Conservation (phyloP, 2,797 vertebrate genomes). For the Pangasius krempfi region DNA sequence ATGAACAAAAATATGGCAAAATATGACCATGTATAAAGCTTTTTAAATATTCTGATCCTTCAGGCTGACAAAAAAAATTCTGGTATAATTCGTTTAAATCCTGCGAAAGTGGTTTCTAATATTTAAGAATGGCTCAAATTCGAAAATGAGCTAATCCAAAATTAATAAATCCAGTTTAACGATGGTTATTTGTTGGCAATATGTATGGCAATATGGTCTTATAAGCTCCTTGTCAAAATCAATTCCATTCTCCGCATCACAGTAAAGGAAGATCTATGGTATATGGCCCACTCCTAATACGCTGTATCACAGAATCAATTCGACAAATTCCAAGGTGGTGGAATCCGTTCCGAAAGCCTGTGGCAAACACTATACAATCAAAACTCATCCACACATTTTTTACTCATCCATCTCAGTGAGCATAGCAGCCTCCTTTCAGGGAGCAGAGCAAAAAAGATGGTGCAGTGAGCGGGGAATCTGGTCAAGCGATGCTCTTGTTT, state of each 20-base stretch:
- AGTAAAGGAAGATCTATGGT: slow-evolving; percentile 27
- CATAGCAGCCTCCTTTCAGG: slow-evolving; percentile 18
- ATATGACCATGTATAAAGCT: background rate
- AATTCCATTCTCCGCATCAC: slow-evolving; percentile 5
- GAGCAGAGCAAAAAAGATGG: slow-evolving; percentile 13
- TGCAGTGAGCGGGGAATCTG: slow-evolving; percentile 26
- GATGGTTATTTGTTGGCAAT: background rate
- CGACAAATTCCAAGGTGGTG: slow-evolving; percentile 6
- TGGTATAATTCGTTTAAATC: background rate
- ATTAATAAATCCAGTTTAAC: slow-evolving; percentile 3
- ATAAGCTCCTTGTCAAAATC: slow-evolving; percentile 18
- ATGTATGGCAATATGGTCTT: slow-evolving; percentile 3
- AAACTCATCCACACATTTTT: slow-evolving; percentile 23
- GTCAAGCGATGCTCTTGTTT: slow-evolving; percentile 44
- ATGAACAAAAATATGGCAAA: background rate
- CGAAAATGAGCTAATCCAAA: background rate
- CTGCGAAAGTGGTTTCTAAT: background rate
- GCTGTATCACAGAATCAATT: slow-evolving; percentile 15
- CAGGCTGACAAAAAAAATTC: background rate
- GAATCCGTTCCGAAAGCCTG: slow-evolving; percentile 11
- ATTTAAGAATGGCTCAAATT: background rate
- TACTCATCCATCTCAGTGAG: slow-evolving; percentile 4
- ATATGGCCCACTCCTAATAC: slow-evolving; percentile 1
- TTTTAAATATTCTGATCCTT: background rate
- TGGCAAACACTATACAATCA: slow-evolving; percentile 25